phyloP scores from a whole-genome alignment of 2,888 invertebrate genomes.

The Parasteatoda lunata region DNA sequence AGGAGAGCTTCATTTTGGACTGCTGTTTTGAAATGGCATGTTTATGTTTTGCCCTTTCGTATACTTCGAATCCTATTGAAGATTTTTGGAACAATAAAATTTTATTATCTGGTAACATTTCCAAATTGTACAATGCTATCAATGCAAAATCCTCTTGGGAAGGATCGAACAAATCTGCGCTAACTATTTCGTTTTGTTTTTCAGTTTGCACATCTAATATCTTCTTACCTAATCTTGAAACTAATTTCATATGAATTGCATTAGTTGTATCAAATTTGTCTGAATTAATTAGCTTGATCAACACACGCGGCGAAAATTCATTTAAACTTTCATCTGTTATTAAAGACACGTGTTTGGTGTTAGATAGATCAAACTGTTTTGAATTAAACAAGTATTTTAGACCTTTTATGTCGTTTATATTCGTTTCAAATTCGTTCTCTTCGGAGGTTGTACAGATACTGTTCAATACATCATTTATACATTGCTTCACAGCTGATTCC shows the following conservation, averaged over 20 bases:
- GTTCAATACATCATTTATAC: slow-evolving; percentile 23
- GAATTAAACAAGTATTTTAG: slow-evolving; percentile 7
- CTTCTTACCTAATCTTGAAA: not conserved
- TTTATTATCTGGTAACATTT: slow-evolving; percentile 29
- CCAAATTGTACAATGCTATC: slow-evolving; percentile 20
- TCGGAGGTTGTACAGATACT: not conserved
- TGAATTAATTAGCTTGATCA: slow-evolving; percentile 38
- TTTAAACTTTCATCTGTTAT: slow-evolving; percentile 21
- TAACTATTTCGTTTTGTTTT: slow-evolving; percentile 24
- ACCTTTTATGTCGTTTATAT: not conserved
- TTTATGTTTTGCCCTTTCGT: slow-evolving; percentile 29
- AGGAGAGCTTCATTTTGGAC: slow-evolving; percentile 33
- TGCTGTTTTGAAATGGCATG: slow-evolving; percentile 9
- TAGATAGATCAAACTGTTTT: slow-evolving; percentile 22
- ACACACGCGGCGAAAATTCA: not conserved
- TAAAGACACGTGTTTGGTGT: slow-evolving; percentile 13
- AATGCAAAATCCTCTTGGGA: slow-evolving; percentile 22
- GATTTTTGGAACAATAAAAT: slow-evolving; percentile 39
- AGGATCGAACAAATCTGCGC: slow-evolving; percentile 35
- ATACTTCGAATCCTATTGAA: slow-evolving; percentile 27
- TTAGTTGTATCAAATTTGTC: slow-evolving; percentile 23
- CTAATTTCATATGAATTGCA: slow-evolving; percentile 34
- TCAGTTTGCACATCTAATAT: slow-evolving; percentile 7
- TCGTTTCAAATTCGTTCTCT: not conserved
- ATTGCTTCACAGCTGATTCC: slow-evolving; percentile 2